These are phyloP conservation scores for Hyalella azteca DNA, from an alignment of 2,888 invertebrate genomes.

Conservation along the genomic window DNA sequence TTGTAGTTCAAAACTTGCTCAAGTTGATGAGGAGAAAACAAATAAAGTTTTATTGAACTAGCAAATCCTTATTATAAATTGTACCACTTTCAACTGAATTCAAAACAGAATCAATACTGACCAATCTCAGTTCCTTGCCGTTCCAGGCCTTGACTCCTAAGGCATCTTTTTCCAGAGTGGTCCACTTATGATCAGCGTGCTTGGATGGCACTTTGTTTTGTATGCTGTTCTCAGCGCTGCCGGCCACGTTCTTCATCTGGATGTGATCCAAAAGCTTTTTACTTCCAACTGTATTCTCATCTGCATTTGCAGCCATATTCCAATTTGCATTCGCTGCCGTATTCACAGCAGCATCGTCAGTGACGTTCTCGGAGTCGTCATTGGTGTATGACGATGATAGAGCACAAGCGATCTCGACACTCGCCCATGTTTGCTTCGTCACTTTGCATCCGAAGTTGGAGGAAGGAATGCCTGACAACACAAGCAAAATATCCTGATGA, in stretches of 20 bases:
- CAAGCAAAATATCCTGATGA: too few species aligned
- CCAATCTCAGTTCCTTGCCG: not conserved
- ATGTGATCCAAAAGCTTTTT: not conserved
- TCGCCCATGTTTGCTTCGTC: slow-evolving; percentile 57
- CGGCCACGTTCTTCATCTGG: not conserved
- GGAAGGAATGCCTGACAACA: slow-evolving; percentile 46
- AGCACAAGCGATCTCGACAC: slow-evolving; percentile 43
- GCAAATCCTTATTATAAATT: too few species aligned
- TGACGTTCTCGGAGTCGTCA: not conserved
- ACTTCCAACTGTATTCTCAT: too few species aligned
- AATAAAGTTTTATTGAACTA: too few species aligned
- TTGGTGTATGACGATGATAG: not conserved
- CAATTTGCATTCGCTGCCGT: too few species aligned
- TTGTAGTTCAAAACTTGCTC: too few species aligned
- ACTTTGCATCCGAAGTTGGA: slow-evolving; percentile 54
- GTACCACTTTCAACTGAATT: too few species aligned
- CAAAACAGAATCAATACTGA: too few species aligned
- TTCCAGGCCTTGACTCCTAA: slow-evolving; percentile 17
- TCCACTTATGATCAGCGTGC: not conserved
- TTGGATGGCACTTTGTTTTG: not conserved
- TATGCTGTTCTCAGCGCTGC: slow-evolving; percentile 20
- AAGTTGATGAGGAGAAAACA: too few species aligned
- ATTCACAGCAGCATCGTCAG: not conserved
- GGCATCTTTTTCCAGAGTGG: slow-evolving; percentile 10
- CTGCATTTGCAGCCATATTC: too few species aligned